Conservation (phyloP, 1,140 invertebrate genomes). For the Aphelinus certus region DNA sequence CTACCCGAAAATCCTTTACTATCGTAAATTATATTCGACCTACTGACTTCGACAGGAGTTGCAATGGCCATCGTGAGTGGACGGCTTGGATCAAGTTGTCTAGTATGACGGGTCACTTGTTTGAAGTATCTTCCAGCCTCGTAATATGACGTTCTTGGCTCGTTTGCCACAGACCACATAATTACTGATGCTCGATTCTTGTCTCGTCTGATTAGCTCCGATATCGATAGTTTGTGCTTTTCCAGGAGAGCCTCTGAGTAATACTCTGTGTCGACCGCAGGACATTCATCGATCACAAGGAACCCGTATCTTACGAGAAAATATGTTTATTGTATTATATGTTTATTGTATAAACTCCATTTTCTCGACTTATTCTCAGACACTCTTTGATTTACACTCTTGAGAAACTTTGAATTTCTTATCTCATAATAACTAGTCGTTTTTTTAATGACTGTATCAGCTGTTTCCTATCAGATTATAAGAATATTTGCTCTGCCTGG, state of each 20-base stretch:
- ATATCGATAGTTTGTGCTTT: conserved; percentile 85
- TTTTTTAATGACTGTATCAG: no score
- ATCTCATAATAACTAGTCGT: no score
- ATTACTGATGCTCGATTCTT: conserved; percentile 94
- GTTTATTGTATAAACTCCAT: not conserved
- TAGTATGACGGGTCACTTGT: conserved; percentile 77
- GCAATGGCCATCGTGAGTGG: conserved; percentile 80
- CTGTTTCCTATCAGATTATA: no score
- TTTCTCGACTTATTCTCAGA: not conserved
- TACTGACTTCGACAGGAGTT: not conserved
- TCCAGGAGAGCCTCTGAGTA: conserved; percentile 72
- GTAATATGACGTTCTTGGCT: conserved; percentile 77
- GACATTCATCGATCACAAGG: conserved; percentile 95
- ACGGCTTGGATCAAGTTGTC: conserved; percentile 77
- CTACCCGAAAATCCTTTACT: no score
- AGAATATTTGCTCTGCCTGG: no score
- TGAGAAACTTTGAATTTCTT: no score
- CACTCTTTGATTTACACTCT: no score
- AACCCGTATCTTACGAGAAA: conserved; percentile 79
- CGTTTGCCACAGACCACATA: conserved; percentile 97
- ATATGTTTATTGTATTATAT: not conserved
- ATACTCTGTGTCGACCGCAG: conserved; percentile 88
- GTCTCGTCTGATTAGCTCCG: conserved; percentile 87
- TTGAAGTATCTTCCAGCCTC: conserved; percentile 85
- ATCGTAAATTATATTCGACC: no score